Base-by-base conservation (phyloP, 2,797 vertebrate genomes). In the Coreius guichenoti region DNA sequence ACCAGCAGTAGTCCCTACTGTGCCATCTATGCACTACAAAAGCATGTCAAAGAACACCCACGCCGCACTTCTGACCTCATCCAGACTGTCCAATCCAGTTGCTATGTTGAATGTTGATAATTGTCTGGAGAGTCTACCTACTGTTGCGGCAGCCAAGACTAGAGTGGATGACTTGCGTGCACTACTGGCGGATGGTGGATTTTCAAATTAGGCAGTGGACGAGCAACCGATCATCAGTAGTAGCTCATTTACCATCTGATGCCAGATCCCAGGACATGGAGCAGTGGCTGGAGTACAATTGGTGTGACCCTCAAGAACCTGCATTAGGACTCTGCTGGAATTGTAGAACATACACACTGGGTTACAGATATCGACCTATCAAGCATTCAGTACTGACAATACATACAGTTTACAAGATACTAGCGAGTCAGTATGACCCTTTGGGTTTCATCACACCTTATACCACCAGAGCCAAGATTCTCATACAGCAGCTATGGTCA, bases 371-470 rank as follows among this genome's bases (percentile, higher is more conserved):
- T n/a, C n/a, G n/a, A n/a, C n/a, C n/a, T n/a, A n/a, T n/a, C n/a
- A n/a, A n/a, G n/a, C n/a, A n/a, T n/a, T n/a, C n/a, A n/a, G n/a
- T n/a, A n/a, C n/a, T n/a, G n/a, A n/a, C n/a, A n/a, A n/a, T n/a
- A n/a, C n/a, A n/a, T n/a, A n/a, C n/a, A n/a, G n/a, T n/a, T n/a
- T n/a, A n/a, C n/a, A n/a, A n/a, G n/a, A n/a, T n/a, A n/a, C n/a
- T n/a, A n/a, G n/a, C n/a, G n/a, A 1, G 49, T 29, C 84, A 86
- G 78, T 81, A 81, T 33, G 84, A 86, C 31, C 77, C 43, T 8
- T n/a, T 81, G 2, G 77, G 77, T 9, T 80, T 70, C 49, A 36
- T 86, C 1, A 74, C 36, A 0, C 61, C 45, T 2, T 86, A 80
- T 14, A 43, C 83, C 0, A 85, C 86, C 3, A 19, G 45, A 16